Evolutionary conservation across 2,888 invertebrate species (phyloP).

Genomic region (Chrysodeixis includens): DNA sequence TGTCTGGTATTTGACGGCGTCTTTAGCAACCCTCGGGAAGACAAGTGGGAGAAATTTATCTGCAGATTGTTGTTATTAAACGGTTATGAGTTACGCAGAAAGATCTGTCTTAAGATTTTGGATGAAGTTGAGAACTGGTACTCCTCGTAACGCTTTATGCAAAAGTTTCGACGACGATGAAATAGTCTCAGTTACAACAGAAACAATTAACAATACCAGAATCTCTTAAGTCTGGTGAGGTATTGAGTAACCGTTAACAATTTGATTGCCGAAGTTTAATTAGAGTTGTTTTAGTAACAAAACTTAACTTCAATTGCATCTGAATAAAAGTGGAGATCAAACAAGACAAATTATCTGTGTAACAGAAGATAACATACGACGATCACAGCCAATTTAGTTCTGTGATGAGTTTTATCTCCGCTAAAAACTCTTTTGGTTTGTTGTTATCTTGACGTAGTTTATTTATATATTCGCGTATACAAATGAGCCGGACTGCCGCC

Average conservation of each 20-base stretch:
- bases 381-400: too few relatives aligned
- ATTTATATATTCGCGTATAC: conserved; percentile 9
- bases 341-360: too few relatives aligned
- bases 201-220: not conserved
- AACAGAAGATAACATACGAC: too few relatives aligned
- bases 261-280: too few relatives aligned
- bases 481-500: conserved; percentile 17
- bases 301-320: too few relatives aligned
- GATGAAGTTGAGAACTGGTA: conserved; percentile 10
- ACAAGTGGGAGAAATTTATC: conserved; percentile 44
- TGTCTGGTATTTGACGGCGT: conserved; percentile 53
- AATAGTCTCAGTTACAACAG: not conserved
- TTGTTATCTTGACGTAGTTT: not conserved
- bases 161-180: not conserved
- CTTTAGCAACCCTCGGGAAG: conserved; percentile 45
- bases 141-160: not conserved
- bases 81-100: conserved; percentile 23
- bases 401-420: too few relatives aligned
- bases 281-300: too few relatives aligned
- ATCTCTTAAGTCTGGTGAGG: not conserved
- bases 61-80: conserved; percentile 42
- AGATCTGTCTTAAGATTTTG: not conserved
- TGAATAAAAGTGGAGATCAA: too few relatives aligned
- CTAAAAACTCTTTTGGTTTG: too few relatives aligned
- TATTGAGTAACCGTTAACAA: not conserved